Percentiles rank a stretch among this genome's conserved stretches.
These are phyloP conservation scores for Himalopsyche kuldschensis DNA, from an alignment of 2,888 invertebrate species.

Conservation along the genomic window DNA sequence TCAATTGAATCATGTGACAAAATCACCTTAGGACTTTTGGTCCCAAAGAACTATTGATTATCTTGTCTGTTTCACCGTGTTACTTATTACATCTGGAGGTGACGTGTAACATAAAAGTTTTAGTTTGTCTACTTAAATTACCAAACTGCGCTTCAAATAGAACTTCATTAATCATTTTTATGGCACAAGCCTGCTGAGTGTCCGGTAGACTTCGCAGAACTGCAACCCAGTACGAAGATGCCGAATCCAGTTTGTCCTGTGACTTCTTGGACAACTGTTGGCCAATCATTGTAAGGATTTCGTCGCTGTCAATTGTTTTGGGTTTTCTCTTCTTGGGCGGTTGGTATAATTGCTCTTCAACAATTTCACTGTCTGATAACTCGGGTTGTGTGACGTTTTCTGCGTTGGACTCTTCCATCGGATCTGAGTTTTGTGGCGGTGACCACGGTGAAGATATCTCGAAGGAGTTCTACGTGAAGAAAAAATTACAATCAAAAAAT, in stretches of 20 bases:
- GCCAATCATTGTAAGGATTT: not conserved
- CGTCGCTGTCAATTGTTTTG: not conserved
- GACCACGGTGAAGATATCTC: not conserved
- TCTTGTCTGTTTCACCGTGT: not conserved
- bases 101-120: not conserved
- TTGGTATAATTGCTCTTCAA: not conserved
- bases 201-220: not conserved
- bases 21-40: too few species aligned
- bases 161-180: not conserved
- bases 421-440: not conserved
- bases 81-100: not conserved
- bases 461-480: too few species aligned
- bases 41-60: too few species aligned
- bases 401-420: not conserved
- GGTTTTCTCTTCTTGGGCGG: not conserved
- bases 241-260: not conserved
- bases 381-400: not conserved
- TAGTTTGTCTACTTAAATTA: not conserved
- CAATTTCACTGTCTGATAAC: not conserved
- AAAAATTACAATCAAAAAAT: too few species aligned
- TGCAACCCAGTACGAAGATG: not conserved
- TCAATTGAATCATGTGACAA: too few species aligned
- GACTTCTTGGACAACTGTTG: not conserved
- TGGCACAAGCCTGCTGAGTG: not conserved
- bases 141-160: not conserved